A percentile compares a stretch with the other conserved stretches of the same genome.
Evolutionary conservation across 2,888 invertebrate genomes (phyloP).

Genomic region (Lampropteryx suffumata): DNA sequence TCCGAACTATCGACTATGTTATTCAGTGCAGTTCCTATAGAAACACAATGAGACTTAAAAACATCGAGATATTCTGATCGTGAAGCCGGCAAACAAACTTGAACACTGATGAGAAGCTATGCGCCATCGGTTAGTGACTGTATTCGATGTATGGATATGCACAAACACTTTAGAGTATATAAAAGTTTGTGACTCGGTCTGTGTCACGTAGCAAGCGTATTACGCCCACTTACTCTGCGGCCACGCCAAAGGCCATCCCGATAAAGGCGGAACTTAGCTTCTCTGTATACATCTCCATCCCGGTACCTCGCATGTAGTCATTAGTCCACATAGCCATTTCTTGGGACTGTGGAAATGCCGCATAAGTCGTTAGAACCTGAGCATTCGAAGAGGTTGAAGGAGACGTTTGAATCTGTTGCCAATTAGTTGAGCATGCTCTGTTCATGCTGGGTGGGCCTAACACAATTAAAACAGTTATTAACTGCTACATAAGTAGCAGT

Average conservation of each 20-base stretch:
- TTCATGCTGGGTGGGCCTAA: conserved; percentile 4
- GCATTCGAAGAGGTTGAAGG: conserved; percentile 25
- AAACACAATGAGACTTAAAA: conserved; percentile 42
- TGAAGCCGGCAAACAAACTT: conserved; percentile 66
- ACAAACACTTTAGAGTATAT: conserved; percentile 57
- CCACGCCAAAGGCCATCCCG: conserved; percentile 98
- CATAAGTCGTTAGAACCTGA: conserved; percentile 60
- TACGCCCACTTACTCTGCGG: conserved; percentile 96
- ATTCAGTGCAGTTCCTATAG: conserved; percentile 66
- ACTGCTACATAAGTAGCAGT: not conserved
- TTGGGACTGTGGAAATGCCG: conserved; percentile 90
- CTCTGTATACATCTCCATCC: conserved; percentile 99
- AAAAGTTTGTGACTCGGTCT: conserved; percentile 57
- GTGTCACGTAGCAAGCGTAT: conserved; percentile 61
- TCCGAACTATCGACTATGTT: conserved; percentile 42
- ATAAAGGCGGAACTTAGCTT: conserved; percentile 98
- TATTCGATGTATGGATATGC: conserved; percentile 56
- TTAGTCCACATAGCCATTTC: conserved; percentile 99
- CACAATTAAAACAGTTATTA: not conserved
- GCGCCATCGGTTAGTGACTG: conserved; percentile 67
- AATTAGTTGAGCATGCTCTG: conserved; percentile 37
- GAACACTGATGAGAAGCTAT: conserved; percentile 66
- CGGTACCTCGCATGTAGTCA: conserved; percentile 99
- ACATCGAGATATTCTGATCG: conserved; percentile 52
- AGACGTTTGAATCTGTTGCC: conserved; percentile 18